Evolutionary conservation across 1,140 invertebrate genomes (phyloP), one percentile per base, ranked within the genome.

Genomic region (Lucilia sericata): DNA sequence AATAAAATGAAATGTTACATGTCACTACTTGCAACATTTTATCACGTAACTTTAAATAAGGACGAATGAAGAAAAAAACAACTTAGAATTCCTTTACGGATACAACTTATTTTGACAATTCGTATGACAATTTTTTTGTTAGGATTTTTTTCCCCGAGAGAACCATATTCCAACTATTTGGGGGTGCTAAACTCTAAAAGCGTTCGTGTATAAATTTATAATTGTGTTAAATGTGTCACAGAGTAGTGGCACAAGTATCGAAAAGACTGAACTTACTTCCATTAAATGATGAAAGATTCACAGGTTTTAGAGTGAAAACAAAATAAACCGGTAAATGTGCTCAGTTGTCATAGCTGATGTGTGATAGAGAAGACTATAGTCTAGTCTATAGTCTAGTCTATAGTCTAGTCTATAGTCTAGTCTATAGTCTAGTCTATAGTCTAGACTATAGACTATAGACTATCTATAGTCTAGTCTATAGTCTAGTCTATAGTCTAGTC

Each of bases 31-130:
- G 65, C 21, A 21, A 70, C 65, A 70, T 70, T 21, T 70, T 70
- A 70, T 70, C 65, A 70, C 65, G 65, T 70, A 70, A 70, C 65
- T 25, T 70, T n/a, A 70, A 70, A 70, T 70, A 60, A 60, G 55
- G 55, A 60, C 55, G 19, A 70, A 70, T 19, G 51, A 70, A 70
- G 2, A 17, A 25, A 25, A 70, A 30, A 30, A 30, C 25, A 30
- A 30, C 25, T 2, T 70, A 21, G 21, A 70, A 70, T 70, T 70
- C 65, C 65, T 25, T 21, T 19, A 70, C 65, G 19, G 5, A 7
- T 70, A 25, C n/a, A 21, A 70, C 65, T 70, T 70, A 70, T 70
- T 70, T 70, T 21, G 65, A 21, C 65, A 70, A 21, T 17, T 55
- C 9, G 19, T 21, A 70, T 70, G 21, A 70, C 21, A 70, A 65